Evolutionary conservation across 2,113 vertebrate species (phyloP), one percentile per base, ranked within the genome.

Genomic region (Tamias sibiricus): DNA sequence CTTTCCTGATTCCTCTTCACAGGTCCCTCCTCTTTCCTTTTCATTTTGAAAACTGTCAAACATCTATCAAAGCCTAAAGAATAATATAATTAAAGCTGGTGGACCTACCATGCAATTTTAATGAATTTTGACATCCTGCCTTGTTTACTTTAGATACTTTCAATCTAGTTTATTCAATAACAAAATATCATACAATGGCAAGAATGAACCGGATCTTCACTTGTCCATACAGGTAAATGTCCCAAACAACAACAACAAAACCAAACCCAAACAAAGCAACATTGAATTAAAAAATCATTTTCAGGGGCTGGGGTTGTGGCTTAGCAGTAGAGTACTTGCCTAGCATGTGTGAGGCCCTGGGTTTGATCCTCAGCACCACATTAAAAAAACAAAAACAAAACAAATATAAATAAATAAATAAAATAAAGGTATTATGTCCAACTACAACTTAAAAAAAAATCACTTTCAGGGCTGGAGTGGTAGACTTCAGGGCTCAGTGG

Each of bases 101-200:
- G 8, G 11, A 11, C 14, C 49, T 30, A 84, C n/a, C 42, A 49
- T 1, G 12, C 20, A 52, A 87, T 47, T 71, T 62, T 4, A 82
- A 92, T 13, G 54, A 28, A 71, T 86, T 77, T 35, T 91, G 85
- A 91, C 72, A 68, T 0, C 37, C 40, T 32, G 20, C 47, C 6
- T 71, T 83, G 10, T 77, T 82, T 76, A 74, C 35, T 85, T 95
- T 66, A 90, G 81, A 95, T 49, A 6, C 14, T 94, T 90, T 69
- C 89, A 92, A 24, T 35, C 37, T 88, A 37, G 37, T 82, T 94
- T 91, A 87, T 83, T 95, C 81, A 44, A 47, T 87, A 84, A 87
- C 19, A 74, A 96, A 92, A 83, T 42, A 84, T 16, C 7, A 85
- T 8, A 52, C 0, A 64, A 64, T 28, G 26, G 16, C 35, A 35